phyloP scores from a whole-genome alignment of 2,888 invertebrate genomes.

The Suillia variegata region DNA sequence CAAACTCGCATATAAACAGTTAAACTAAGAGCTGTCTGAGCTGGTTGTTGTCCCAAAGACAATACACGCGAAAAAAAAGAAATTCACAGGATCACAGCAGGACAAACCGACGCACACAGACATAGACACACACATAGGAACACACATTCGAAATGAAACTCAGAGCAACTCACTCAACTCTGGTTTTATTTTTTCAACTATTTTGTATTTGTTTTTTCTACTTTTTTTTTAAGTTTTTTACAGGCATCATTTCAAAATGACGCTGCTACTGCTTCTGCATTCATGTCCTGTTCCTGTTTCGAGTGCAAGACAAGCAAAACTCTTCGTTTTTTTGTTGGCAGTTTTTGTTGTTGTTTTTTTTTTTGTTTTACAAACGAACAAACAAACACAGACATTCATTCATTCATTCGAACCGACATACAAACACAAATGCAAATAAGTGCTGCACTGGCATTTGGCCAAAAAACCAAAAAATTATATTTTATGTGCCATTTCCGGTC shows the following conservation, averaged over 20 bases:
- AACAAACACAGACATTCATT: conserved; percentile 7
- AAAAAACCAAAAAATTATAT: conserved; percentile 6
- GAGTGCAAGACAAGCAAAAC: conserved; percentile 27
- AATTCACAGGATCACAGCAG: conserved; percentile 5
- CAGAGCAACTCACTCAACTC: no score
- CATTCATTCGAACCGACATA: not conserved
- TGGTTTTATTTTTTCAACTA: not conserved
- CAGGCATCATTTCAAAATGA: not conserved
- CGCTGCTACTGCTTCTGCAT: conserved; percentile 18
- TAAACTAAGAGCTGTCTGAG: no score
- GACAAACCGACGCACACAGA: conserved; percentile 1
- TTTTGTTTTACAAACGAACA: not conserved
- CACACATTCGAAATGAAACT: no score
- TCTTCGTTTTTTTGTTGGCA: conserved; percentile 15
- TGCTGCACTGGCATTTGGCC: conserved; percentile 12
- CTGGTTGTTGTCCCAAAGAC: no score
- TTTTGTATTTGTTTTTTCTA: not conserved
- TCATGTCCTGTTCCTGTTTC: conserved; percentile 26
- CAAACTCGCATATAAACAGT: not conserved
- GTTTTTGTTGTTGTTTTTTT: conserved; percentile 6
- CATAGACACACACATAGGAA: no score
- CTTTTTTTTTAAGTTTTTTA: not conserved
- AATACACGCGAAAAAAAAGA: not conserved
- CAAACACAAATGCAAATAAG: conserved; percentile 11
- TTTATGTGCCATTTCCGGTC: not conserved